Base-by-base conservation (phyloP, 2,888 invertebrate genomes). In the Luperina nickerlii region DNA sequence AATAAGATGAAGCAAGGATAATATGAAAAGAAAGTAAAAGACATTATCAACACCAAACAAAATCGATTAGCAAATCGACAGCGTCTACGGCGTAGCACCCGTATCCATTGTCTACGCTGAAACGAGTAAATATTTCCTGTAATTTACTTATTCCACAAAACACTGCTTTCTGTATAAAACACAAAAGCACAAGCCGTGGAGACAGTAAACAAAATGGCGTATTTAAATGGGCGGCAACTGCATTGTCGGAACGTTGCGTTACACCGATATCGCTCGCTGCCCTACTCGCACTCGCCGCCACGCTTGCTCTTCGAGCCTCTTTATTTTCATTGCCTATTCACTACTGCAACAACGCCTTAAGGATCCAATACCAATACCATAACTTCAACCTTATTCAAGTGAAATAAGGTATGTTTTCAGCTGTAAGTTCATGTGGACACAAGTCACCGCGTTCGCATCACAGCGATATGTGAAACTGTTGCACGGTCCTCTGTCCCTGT, bases 181-280 rank as follows among this genome's bases (percentile, higher is more conserved):
- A 94, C 94, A 95, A 96, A 92, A 94, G 94, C 93, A 91, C 91
- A 90, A 92, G 92, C 90, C 92, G 94, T 94, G 94, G 95, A 96
- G 96, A 96, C 95, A 94, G 95, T 96, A 94, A 94, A 96, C 96
- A 97, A 97, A 96, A 97, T 97, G 97, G 97, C 97, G 97, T 96
- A 96, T 96, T 97, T 96, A 96, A 97, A 96, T 96, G 97, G 96
- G 96, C 96, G 96, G 95, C 94, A 93, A 96, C 96, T 94, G 95
- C 95, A 95, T 96, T 95, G 95, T 95, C 92, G 93, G 90, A 92
- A 86, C 92, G 91, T 88, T 90, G 90, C 92, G 93, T 93, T 91
- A 92, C 93, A 90, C 92, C 92, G 90, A 90, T 91, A 90, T 86
- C 89, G 88, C 80, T 91, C 89, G 91, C 93, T 92, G 89, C 90